A percentile compares a stretch with the other conserved stretches of the same genome.
Conservation (phyloP, 1,140 invertebrate species). For the Drosophila miranda region DNA sequence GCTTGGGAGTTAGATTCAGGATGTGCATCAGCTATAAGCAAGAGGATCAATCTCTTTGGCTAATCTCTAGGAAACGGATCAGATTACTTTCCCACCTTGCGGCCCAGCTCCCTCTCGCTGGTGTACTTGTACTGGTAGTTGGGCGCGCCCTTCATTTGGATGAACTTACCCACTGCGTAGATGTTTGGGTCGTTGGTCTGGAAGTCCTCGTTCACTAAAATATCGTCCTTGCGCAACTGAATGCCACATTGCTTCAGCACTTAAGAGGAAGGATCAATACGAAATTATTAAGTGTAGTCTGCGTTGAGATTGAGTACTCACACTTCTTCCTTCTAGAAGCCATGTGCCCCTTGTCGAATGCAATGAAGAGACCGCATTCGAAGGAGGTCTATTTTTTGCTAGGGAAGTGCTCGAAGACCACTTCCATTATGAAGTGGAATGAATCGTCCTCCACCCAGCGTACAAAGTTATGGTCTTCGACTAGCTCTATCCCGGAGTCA, state of each 20-base stretch:
- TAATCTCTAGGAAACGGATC: background rate
- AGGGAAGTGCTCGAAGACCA: slow-evolving; percentile 38
- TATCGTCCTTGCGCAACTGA: background rate
- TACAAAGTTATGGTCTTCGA: slow-evolving; percentile 28
- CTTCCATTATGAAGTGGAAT: slow-evolving; percentile 38
- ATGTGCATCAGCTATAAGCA: slow-evolving; percentile 49
- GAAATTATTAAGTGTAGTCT: no score
- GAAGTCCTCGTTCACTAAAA: slow-evolving; percentile 52
- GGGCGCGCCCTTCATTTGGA: slow-evolving; percentile 17
- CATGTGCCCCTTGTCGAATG: slow-evolving; percentile 49
- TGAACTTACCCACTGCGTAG: slow-evolving; percentile 57
- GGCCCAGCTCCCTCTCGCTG: slow-evolving; percentile 38
- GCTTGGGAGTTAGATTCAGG: slow-evolving; percentile 8
- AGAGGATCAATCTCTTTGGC: no score
- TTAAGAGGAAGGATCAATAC: background rate
- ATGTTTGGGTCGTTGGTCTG: slow-evolving; percentile 64
- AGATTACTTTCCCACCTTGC: slow-evolving; percentile 38
- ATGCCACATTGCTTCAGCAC: slow-evolving; percentile 22
- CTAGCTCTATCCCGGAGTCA: slow-evolving; percentile 32
- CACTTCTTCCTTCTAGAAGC: background rate
- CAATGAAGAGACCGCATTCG: slow-evolving; percentile 67
- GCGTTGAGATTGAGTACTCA: slow-evolving; percentile 1
- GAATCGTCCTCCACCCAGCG: slow-evolving; percentile 28
- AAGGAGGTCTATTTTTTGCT: background rate
- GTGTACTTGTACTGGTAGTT: slow-evolving; percentile 64